Evolutionary conservation across 2,797 vertebrate genomes (phyloP).

Genomic region (Sebastes trivittatus): DNA sequence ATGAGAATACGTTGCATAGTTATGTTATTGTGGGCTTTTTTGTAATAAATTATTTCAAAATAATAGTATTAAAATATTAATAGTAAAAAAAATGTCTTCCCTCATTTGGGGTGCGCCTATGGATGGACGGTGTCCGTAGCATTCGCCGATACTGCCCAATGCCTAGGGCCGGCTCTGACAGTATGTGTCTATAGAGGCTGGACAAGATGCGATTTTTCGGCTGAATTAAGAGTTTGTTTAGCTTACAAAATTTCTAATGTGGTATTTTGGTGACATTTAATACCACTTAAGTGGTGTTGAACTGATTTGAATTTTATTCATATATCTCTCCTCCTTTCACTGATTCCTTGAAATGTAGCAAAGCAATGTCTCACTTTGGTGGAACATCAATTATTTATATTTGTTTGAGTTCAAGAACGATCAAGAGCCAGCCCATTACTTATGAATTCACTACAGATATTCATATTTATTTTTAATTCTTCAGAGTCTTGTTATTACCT

Average conservation of each 20-base stretch:
- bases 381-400: conserved; percentile 7
- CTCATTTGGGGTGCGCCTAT: not conserved
- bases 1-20: not conserved
- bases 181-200: not conserved
- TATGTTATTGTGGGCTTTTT: not conserved
- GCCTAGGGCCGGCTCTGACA: not conserved
- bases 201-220: not conserved
- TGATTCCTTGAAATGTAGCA: not conserved
- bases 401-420: conserved; percentile 4
- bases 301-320: not conserved
- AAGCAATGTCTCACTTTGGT: conserved; percentile 6
- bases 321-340: not conserved
- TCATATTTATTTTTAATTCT: not conserved
- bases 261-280: conserved; percentile 19
- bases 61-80: too few relatives aligned
- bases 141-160: fast-evolving
- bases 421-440: not conserved
- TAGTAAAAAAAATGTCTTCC: too few relatives aligned
- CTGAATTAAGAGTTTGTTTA: conserved; percentile 4
- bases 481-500: not conserved
- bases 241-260: not conserved
- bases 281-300: conserved; percentile 7
- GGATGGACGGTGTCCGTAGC: not conserved
- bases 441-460: not conserved
- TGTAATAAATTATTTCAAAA: not conserved